Percentiles rank a stretch among this genome's conserved stretches.
These are phyloP conservation scores for Heliopora coerulea DNA, from an alignment of 92 coral and sea anemone species.

Conservation along the genomic window DNA sequence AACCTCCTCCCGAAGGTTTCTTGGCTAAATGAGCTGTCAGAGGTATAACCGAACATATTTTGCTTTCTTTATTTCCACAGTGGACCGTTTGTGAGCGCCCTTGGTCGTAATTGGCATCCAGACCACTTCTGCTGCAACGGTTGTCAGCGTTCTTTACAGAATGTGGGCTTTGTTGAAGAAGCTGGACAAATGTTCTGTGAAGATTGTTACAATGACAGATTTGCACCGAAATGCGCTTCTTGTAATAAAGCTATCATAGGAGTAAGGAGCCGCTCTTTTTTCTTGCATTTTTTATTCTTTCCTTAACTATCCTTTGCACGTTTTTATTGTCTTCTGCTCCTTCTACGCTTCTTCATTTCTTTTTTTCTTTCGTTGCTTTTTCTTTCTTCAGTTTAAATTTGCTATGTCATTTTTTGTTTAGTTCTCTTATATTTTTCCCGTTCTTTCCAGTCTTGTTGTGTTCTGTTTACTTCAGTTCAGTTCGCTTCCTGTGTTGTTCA, in stretches of 20 bases:
- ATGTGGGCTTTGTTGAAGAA: conserved; percentile 94
- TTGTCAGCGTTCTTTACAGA: conserved; percentile 89
- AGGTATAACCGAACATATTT: no score
- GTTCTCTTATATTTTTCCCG: no score
- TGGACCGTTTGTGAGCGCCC: conserved; percentile 97
- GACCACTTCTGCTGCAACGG: conserved; percentile 95
- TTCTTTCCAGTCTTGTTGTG: no score
- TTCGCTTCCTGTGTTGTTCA: no score
- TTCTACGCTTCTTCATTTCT: background rate
- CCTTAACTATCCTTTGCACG: background rate
- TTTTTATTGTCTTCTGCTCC: background rate
- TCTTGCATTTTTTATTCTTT: background rate
- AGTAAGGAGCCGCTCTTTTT: conserved; percentile 53
- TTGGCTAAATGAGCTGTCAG: no score
- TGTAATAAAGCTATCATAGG: conserved; percentile 90
- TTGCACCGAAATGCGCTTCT: conserved; percentile 89
- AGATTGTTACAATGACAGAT: conserved; percentile 75
- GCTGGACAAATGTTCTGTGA: conserved; percentile 92
- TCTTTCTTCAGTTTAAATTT: background rate
- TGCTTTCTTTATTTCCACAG: conserved; percentile 29
- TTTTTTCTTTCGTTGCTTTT: background rate
- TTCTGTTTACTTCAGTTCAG: no score
- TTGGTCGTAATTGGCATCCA: conserved; percentile 97
- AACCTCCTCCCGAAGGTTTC: no score
- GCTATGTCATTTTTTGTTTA: no score